Base-by-base conservation (phyloP, 2,888 invertebrate genomes). In the Mechanitis mazaeus region DNA sequence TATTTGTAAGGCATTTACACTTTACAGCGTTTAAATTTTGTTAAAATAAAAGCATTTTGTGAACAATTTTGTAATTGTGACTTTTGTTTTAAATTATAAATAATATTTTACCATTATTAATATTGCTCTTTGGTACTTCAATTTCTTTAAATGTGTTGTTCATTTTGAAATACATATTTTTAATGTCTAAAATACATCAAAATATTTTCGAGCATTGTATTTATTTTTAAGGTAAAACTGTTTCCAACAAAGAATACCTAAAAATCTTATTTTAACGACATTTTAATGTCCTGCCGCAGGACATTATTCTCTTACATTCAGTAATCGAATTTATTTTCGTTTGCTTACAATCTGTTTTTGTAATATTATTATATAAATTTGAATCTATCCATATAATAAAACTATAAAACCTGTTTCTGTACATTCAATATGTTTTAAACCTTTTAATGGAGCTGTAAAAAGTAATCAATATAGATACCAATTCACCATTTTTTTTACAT, bases 251-350 rank as follows among this genome's bases (percentile, higher is more conserved):
- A 50, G 50, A 50, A 31, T 50, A 31, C 50, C 50, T 50, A 50
- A 50, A 50, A 50, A 50, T 50, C 28, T 50, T 50, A 50, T 50
- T 50, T 31, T 50, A 50, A 50, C 50, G 50, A 50, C 50, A 50
- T 50, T 50, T 50, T 50, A 50, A 50, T 50, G 50, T 31, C 31
- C 31, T 31, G 50, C 50, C 50, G 50, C 50, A 31, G 50, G 50
- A 50, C 50, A 31, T 50, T 31, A 50, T 47, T 47, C 50, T 50
- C 50, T 28, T 50, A 50, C 50, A 9, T 6, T 11, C 28, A 31
- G 50, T 50, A 50, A 50, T 31, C 50, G 50, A 31, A 50, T 6
- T 9, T 50, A 31, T 50, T 50, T 50, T 50, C 31, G 50, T 50
- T 50, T 11, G 31, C 28, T 9, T 11, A 31, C 31, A 50, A 50